Evolutionary conservation across 2,888 invertebrate species (phyloP), one percentile per base, ranked within the genome.

Genomic region (Drosophila melanosoma): DNA sequence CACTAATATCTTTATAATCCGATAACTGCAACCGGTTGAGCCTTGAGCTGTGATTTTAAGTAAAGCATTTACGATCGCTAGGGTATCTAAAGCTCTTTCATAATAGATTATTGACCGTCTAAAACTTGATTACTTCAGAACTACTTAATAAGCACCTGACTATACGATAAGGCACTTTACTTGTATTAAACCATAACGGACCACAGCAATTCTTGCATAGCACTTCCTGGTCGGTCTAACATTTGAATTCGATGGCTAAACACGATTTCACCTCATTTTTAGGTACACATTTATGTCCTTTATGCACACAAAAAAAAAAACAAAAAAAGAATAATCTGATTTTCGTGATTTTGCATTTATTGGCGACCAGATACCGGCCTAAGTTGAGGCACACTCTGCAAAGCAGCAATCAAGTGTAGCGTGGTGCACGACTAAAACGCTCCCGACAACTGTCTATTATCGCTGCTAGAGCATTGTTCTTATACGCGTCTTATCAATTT

Each of bases 401-500:
- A 63, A 36, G 1, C 17, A 12, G 3, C 20, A 33, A 60, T 20
- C 35, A 26, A 57, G 11, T 48, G 10, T 20, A 29, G 29, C 62
- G 67, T 51, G 60, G 52, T 29, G 68, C 32, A 15, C 61, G 32
- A 59, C 10, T 63, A 29, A 63, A 78, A 51, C 65, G 49, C 45
- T 49, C 35, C 11, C 51, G 35, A 26, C 65, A 63, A 79, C 81
- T 79, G 63, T 0, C 33, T 17, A n/a, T 23, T 17, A 5, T 11
- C 48, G 11, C 12, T 8, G 53, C 29, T 35, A 11, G 20, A 33
- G 12, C 10, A 49, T 29, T 51, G 10, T 33, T 69, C 42, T 78
- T 78, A 81, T 69, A 66, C 45, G 15, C 12, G 17, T 36, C 60
- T 77, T 73, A 79, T 66, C 77, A 63, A 48, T 6, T 36, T 26